Evolutionary conservation across 2,113 vertebrate species (phyloP), one percentile per base, ranked within the genome.

Genomic region (Zapornia atra): DNA sequence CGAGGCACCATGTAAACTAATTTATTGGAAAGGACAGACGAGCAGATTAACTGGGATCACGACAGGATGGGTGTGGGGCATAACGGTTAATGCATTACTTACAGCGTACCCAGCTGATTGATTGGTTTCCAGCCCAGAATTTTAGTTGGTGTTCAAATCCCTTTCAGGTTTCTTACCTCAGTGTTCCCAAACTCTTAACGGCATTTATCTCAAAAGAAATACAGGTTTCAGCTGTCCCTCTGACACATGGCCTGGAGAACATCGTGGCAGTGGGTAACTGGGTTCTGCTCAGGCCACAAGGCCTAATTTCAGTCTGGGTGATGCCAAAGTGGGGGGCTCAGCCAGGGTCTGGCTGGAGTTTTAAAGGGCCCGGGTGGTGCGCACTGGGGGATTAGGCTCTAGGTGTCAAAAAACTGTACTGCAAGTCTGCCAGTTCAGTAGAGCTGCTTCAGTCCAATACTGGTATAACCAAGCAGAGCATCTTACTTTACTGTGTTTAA

Each of bases 401-500:
- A 29, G 34, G n/a, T 46, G 75, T 50, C 82, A 31, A 57, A 73
- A 57, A 90, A 15, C 60, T 78, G 82, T 38, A 7, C 48, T 19
- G 71, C 29, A 65, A 2, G 40, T 90, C 60, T 86, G 69, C 70
- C 65, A n/a, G 56, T 44, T 71, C 61, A 76, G 61, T 4, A 78
- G 57, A 71, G 56, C 61, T 91, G 69, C 83, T 86, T 71, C 92
- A 84, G 86, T 66, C 56, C 76, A 70, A 44, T 15, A 88, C 60
- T 88, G 85, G 60, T 86, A 22, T 61, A 88, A 89, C 65, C 88
- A 82, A 92, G 92, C 86, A 84, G 42, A 69, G 57, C 80, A 61
- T 80, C 63, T 54, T 0, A 34, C 71, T 48, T 54, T 0, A 33
- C 71, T 48, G 25, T 24, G 57, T 57, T 94, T 75, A 78, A 96